Conservation (phyloP, 2,113 vertebrate genomes). For the Glaucidium brasilianum region DNA sequence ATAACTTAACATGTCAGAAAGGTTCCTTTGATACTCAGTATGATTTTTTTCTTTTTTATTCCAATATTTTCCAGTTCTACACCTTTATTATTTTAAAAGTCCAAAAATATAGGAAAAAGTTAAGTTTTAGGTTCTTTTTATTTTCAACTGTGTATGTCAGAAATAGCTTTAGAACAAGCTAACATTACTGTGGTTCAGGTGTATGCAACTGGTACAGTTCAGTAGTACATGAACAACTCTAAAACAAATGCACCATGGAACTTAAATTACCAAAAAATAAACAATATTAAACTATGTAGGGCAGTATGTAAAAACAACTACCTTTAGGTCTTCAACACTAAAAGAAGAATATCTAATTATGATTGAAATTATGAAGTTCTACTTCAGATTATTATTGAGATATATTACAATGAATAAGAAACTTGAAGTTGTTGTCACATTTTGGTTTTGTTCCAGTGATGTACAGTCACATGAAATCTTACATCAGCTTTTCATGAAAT, state of each 20-base stretch:
- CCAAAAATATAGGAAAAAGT: slow-evolving; percentile 28
- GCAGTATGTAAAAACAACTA: slow-evolving; percentile 56
- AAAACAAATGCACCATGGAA: slow-evolving; percentile 69
- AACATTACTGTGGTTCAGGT: slow-evolving; percentile 73
- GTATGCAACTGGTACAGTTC: slow-evolving; percentile 81
- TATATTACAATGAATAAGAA: slow-evolving; percentile 49
- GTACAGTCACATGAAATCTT: slow-evolving; percentile 62
- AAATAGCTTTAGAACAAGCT: slow-evolving; percentile 86
- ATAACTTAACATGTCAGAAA: background rate
- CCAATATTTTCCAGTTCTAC: background rate
- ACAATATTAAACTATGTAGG: slow-evolving; percentile 59
- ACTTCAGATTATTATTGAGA: slow-evolving; percentile 37
- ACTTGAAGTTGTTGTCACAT: slow-evolving; percentile 71
- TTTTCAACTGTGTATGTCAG: slow-evolving; percentile 68
- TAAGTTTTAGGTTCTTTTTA: slow-evolving; percentile 60
- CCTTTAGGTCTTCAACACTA: slow-evolving; percentile 54
- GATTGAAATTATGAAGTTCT: slow-evolving; percentile 56
- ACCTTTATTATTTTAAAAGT: background rate
- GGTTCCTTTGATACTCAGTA: background rate
- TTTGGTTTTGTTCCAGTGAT: slow-evolving; percentile 77
- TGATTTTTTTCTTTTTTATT: background rate
- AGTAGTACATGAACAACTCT: slow-evolving; percentile 77
- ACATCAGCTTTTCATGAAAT: slow-evolving; percentile 47
- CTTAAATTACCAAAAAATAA: slow-evolving; percentile 77
- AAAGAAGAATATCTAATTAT: slow-evolving; percentile 58